Conservation (phyloP, 2,113 vertebrate species). For the Hydrolagus affinis region DNA sequence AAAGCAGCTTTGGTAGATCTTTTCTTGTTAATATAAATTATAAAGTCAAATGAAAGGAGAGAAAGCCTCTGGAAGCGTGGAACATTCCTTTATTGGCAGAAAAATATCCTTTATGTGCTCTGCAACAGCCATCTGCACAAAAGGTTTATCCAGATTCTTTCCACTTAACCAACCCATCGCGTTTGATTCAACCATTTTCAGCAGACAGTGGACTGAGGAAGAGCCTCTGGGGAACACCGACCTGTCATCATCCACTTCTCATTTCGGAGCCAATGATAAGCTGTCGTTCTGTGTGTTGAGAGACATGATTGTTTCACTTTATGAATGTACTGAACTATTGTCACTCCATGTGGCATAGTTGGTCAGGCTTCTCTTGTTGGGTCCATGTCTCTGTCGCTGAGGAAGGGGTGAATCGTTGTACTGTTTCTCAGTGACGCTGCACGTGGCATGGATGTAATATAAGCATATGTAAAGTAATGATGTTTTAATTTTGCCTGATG, state of each 20-base stretch:
- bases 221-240: not conserved
- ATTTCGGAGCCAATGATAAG: not conserved
- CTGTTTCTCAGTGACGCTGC: no score
- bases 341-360: no score
- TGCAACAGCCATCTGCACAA: not conserved
- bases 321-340: no score
- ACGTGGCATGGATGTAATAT: no score
- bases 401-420: no score
- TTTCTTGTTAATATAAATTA: not conserved
- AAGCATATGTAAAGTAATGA: no score
- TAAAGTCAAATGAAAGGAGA: not conserved
- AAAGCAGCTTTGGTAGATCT: not conserved
- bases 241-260: not conserved
- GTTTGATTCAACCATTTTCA: conserved; percentile 9
- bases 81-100: no score
- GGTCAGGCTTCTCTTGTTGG: no score
- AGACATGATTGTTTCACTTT: no score
- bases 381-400: no score
- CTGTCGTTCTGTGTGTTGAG: no score
- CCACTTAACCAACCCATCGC: not conserved
- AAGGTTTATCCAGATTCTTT: conserved; percentile 19
- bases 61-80: not conserved
- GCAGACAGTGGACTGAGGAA: conserved; percentile 5
- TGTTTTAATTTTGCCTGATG: no score
- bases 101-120: not conserved